Evolutionary conservation across 2,888 invertebrate species (phyloP).

Genomic region (Hipparchia semele): DNA sequence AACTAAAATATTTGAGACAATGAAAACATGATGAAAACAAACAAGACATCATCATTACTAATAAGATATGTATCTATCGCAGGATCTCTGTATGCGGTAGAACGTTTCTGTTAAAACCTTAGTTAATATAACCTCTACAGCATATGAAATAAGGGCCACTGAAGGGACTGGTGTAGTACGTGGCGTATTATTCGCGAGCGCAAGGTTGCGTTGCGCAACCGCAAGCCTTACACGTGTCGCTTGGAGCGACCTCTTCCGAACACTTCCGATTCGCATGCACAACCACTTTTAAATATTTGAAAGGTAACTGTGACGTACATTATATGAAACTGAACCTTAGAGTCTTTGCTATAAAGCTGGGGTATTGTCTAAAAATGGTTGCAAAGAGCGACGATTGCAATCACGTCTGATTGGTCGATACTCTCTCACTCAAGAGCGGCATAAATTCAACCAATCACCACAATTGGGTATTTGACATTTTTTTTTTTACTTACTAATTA

Average conservation of each 20-base stretch:
- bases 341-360: not conserved
- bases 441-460: too few species aligned
- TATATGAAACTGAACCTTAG: slow-evolving; percentile 58
- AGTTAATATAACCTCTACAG: slow-evolving; percentile 23
- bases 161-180: slow-evolving; percentile 15
- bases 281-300: slow-evolving; percentile 64
- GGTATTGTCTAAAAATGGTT: too few species aligned
- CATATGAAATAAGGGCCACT: slow-evolving; percentile 20
- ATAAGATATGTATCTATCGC: slow-evolving; percentile 22
- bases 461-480: too few species aligned
- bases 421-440: too few species aligned
- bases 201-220: slow-evolving; percentile 78
- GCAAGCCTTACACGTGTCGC: slow-evolving; percentile 74
- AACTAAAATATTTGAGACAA: not conserved
- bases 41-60: slow-evolving; percentile 20
- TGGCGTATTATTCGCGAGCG: slow-evolving; percentile 70
- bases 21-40: slow-evolving; percentile 2
- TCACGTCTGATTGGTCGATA: too few species aligned
- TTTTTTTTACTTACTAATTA: too few species aligned
- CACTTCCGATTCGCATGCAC: slow-evolving; percentile 81
- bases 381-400: too few species aligned
- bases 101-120: not conserved
- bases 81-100: slow-evolving; percentile 11
- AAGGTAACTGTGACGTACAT: slow-evolving; percentile 62
- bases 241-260: slow-evolving; percentile 68